Percentiles rank a stretch among this genome's conserved stretches.
phyloP scores from a whole-genome alignment of 2,888 invertebrate genomes.

The Pomacea canaliculata region DNA sequence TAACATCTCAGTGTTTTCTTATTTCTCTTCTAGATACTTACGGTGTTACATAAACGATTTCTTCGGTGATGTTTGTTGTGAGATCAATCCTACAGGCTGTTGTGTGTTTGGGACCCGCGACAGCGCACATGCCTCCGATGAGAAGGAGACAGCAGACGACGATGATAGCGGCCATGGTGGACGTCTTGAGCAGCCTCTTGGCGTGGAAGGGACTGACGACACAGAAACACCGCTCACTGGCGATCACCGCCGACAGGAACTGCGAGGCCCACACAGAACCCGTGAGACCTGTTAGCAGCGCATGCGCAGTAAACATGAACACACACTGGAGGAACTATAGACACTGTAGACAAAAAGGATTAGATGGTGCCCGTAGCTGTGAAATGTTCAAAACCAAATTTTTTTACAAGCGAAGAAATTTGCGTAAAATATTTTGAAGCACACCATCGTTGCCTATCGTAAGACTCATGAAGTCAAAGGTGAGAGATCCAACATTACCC shows the following conservation, averaged over 20 bases:
- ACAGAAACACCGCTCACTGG: slow-evolving; percentile 23
- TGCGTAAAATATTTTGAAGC: no score
- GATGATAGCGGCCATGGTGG: slow-evolving; percentile 24
- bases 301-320: no score
- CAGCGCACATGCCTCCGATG: slow-evolving; percentile 13
- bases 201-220: slow-evolving; percentile 22
- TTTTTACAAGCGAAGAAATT: no score
- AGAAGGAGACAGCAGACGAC: slow-evolving; percentile 8
- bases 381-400: no score
- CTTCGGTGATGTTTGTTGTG: slow-evolving; percentile 11
- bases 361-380: no score
- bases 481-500: no score
- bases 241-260: slow-evolving; percentile 24
- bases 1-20: no score
- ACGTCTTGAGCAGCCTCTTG: slow-evolving; percentile 15
- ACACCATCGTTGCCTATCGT: no score
- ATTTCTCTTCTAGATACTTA: not conserved
- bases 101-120: slow-evolving; percentile 25
- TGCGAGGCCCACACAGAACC: slow-evolving; percentile 19
- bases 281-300: slow-evolving; percentile 4
- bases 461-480: no score
- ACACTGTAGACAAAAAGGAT: no score
- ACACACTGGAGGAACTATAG: no score
- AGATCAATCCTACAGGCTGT: slow-evolving; percentile 20
- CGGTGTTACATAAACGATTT: slow-evolving; percentile 21